Evolutionary conservation across 2,888 invertebrate species (phyloP).

Genomic region (Plebejus argus): DNA sequence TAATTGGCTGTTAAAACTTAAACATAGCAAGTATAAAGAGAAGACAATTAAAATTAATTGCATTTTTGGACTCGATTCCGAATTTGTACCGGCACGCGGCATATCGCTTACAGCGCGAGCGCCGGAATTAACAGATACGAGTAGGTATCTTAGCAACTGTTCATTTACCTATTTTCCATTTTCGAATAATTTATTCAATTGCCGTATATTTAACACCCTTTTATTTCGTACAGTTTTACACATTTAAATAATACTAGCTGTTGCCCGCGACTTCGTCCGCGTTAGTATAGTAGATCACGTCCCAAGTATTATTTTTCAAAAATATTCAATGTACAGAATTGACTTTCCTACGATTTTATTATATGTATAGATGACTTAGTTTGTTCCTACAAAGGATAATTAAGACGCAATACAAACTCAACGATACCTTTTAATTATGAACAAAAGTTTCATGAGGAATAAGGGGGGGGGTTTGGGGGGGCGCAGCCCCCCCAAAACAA

Average conservation of each 20-base stretch:
- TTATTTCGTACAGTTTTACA: not conserved
- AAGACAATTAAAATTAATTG: constrained; percentile 34
- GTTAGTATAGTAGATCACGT: too few species aligned
- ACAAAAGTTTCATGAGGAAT: too few species aligned
- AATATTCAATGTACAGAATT: too few species aligned
- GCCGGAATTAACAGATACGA: not conserved
- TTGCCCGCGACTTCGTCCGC: too few species aligned
- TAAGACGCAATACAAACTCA: too few species aligned
- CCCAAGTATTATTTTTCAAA: too few species aligned
- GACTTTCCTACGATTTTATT: too few species aligned
- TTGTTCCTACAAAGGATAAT: too few species aligned
- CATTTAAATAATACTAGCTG: not conserved
- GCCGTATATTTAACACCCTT: not conserved
- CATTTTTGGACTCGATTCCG: constrained; percentile 31
- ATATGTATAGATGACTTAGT: too few species aligned
- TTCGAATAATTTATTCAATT: constrained; percentile 6
- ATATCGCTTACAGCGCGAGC: constrained; percentile 1
- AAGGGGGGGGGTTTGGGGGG: too few species aligned
- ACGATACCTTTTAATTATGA: too few species aligned
- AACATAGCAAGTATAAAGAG: not conserved
- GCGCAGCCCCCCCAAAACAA: too few species aligned
- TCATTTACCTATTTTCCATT: constrained; percentile 23
- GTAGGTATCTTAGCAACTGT: constrained; percentile 6
- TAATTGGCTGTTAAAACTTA: constrained; percentile 17
- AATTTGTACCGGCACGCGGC: not conserved